Evolutionary conservation across 2,113 vertebrate genomes (phyloP).

Genomic region (Apus apus): DNA sequence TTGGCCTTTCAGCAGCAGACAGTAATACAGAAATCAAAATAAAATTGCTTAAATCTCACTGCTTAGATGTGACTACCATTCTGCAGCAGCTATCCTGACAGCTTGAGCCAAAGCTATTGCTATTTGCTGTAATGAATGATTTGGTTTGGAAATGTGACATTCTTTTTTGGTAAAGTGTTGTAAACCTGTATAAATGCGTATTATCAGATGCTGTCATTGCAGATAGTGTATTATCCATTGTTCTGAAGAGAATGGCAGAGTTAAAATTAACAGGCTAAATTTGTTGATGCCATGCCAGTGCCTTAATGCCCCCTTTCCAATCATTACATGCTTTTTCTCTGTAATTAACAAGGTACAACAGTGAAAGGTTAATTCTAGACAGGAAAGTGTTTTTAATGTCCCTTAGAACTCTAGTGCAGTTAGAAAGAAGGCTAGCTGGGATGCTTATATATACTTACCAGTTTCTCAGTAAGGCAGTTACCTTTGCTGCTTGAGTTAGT

Average conservation of each 20-base stretch:
- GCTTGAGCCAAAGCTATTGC: neutral
- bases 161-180: neutral
- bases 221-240: neutral
- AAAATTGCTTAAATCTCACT: neutral
- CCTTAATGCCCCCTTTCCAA: neutral
- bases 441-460: neutral
- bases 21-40: neutral
- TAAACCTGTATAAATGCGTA: neutral
- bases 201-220: neutral
- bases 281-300: neutral
- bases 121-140: neutral
- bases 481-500: neutral
- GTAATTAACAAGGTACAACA: neutral
- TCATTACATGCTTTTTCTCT: neutral
- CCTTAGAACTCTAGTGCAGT: neutral
- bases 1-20: neutral
- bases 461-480: neutral
- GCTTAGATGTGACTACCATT: neutral
- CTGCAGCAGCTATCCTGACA: neutral
- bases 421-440: neutral
- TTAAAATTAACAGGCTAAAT: neutral
- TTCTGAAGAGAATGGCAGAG: neutral
- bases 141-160: neutral
- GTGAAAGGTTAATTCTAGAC: neutral
- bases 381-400: neutral